phyloP scores from a whole-genome alignment of 2,113 vertebrate genomes.

The Lamprologus sp. region DNA sequence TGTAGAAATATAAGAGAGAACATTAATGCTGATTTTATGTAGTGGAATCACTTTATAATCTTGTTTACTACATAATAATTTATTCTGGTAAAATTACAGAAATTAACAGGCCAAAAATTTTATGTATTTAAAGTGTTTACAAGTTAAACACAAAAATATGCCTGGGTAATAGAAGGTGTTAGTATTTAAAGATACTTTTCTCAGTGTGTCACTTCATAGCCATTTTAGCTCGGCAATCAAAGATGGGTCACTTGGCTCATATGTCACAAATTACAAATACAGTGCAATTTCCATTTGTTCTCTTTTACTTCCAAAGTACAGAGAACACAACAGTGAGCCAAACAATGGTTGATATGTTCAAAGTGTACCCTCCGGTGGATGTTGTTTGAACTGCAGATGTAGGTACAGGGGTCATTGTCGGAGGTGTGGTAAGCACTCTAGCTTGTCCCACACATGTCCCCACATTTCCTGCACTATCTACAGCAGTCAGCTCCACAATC shows the following conservation, averaged over 20 bases:
- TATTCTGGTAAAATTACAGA: neutral
- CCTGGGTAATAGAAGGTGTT: neutral
- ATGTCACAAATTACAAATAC: neutral
- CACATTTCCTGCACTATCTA: conserved; percentile 64
- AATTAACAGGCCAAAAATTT: neutral
- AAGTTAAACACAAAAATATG: neutral
- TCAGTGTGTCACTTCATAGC: neutral
- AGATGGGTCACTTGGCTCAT: neutral
- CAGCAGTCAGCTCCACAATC: conserved; percentile 46
- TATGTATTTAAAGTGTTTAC: neutral
- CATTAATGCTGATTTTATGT: neutral
- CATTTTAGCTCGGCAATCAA: neutral
- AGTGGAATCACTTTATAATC: neutral
- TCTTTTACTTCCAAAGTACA: neutral
- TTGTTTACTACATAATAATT: neutral
- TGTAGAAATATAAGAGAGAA: neutral
- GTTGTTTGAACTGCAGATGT: neutral
- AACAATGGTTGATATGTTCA: neutral
- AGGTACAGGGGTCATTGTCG: neutral
- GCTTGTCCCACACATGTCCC: conserved; percentile 57
- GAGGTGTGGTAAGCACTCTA: conserved; percentile 21
- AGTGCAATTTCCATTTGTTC: neutral
- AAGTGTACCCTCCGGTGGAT: neutral
- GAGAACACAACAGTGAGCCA: neutral
- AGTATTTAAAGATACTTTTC: neutral